Conservation (phyloP, 2,888 invertebrate genomes). For the Lycaena phlaeas region DNA sequence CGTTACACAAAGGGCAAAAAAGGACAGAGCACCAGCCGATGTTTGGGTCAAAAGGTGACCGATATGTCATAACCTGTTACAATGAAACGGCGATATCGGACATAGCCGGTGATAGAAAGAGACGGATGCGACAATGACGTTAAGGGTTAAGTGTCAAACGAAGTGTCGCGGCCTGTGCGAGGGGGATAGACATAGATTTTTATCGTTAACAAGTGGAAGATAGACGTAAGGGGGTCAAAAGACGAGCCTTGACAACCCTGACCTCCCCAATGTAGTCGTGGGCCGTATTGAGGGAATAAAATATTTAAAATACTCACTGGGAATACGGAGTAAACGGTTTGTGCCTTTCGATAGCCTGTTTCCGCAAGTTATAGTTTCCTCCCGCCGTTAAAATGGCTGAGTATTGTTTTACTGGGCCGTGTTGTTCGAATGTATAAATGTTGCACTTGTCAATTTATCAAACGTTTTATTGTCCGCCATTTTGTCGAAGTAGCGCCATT, state of each 20-base stretch:
- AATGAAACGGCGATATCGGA: constrained; percentile 41
- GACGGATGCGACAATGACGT: constrained; percentile 59
- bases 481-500: constrained; percentile 3
- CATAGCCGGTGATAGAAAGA: constrained; percentile 33
- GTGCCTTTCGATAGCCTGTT: constrained; percentile 27
- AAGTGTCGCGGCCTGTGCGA: constrained; percentile 65
- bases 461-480: constrained; percentile 8
- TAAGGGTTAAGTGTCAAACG: constrained; percentile 68
- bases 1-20: constrained; percentile 36
- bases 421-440: constrained; percentile 18
- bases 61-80: constrained; percentile 71
- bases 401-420: constrained; percentile 27
- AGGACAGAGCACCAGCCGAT: constrained; percentile 42
- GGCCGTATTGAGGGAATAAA: constrained; percentile 45
- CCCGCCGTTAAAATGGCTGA: constrained; percentile 33
- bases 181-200: constrained; percentile 32
- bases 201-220: constrained; percentile 34
- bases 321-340: constrained; percentile 25
- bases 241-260: constrained; percentile 69
- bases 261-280: constrained; percentile 51
- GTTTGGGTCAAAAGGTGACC: constrained; percentile 64
- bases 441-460: constrained; percentile 12
- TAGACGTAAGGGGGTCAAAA: constrained; percentile 54
- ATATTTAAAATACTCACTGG: constrained; percentile 24
- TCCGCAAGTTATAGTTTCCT: constrained; percentile 30